Evolutionary conservation across 1,140 invertebrate species (phyloP).

Genomic region (Cheumatopsyche charites): DNA sequence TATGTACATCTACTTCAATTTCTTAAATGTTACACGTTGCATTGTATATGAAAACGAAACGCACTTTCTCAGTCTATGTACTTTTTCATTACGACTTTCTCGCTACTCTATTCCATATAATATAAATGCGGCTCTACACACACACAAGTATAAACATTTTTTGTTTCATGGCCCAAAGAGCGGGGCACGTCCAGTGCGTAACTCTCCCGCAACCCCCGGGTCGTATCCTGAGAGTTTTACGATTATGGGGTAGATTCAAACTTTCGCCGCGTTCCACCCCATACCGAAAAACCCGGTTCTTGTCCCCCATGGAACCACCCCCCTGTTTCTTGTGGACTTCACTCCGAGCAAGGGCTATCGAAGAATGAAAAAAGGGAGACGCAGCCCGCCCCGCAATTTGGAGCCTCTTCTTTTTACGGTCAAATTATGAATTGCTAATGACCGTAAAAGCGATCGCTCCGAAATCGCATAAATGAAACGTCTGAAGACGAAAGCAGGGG

Average conservation of each 20-base stretch:
- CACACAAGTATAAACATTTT: neutral
- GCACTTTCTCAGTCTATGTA: constrained; percentile 16
- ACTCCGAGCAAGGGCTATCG: neutral
- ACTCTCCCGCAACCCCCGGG: constrained; percentile 39
- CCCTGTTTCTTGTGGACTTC: neutral
- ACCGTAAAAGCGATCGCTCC: constrained; percentile 33
- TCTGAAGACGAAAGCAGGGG: neutral
- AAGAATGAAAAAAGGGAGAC: constrained; percentile 2
- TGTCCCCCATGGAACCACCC: neutral
- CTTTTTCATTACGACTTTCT: constrained; percentile 32
- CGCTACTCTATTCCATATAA: neutral
- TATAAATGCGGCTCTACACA: too few relatives aligned
- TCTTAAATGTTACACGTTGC: too few relatives aligned
- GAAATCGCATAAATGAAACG: constrained; percentile 27
- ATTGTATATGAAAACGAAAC: neutral
- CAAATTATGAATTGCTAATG: constrained; percentile 40
- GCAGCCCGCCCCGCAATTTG: constrained; percentile 10
- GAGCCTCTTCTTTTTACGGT: constrained; percentile 36
- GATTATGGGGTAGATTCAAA: constrained; percentile 47
- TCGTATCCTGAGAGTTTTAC: constrained; percentile 45
- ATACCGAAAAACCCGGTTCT: constrained; percentile 15
- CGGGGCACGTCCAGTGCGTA: constrained; percentile 45
- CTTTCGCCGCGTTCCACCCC: constrained; percentile 32
- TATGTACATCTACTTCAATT: too few relatives aligned
- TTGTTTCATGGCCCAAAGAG: constrained; percentile 30